Base-by-base conservation (phyloP, 2,113 vertebrate species). In the Fregata magnificens region DNA sequence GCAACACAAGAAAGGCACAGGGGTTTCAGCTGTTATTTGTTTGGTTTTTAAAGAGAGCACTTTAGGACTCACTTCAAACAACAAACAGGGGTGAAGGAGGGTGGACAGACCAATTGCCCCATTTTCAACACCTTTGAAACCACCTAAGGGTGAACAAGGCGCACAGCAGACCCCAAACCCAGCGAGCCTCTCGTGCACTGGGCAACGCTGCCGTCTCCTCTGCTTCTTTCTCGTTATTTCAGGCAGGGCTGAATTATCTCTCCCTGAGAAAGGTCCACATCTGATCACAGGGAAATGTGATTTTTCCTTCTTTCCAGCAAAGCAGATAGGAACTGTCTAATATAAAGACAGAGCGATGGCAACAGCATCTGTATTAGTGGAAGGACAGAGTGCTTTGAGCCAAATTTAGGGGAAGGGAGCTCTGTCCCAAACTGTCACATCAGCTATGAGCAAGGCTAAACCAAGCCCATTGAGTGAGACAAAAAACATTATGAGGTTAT, bases 391-490 rank as follows among this genome's bases (percentile, higher is more conserved):
- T 6, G 38, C 69, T 72, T 42, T 32, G 49, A 88, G 55, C 11
- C 72, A 78, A 9, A n/a, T 45, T 52, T 3, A 74, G 52, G 16
- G 67, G 20, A 74, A 79, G 44, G 15, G 20, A 83, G 19, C 42
- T 69, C 42, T 40, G 59, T 55, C 77, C 70, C 84, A 69, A 25
- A 45, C 26, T 72, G 56, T 71, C 78, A 34, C 90, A 93, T 84
- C 72, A 38, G 26, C 82, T 34, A 9, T 81, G 18, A 44, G 45
- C 7, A 16, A 80, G 67, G 42, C 11, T 7, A 86, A 81, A 71
- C 34, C 0, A 0, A 81, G 65, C 21, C 73, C 29, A 19, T 0
- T 36, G 49, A 82, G 62, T 0, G 0, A 74, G 52, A 61, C 38
- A 63, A 82, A 88, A 76, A 38, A 55, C 26, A 25, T 59, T n/a